Conservation (phyloP, 2,797 vertebrate genomes). For the Darevskia mixta region DNA sequence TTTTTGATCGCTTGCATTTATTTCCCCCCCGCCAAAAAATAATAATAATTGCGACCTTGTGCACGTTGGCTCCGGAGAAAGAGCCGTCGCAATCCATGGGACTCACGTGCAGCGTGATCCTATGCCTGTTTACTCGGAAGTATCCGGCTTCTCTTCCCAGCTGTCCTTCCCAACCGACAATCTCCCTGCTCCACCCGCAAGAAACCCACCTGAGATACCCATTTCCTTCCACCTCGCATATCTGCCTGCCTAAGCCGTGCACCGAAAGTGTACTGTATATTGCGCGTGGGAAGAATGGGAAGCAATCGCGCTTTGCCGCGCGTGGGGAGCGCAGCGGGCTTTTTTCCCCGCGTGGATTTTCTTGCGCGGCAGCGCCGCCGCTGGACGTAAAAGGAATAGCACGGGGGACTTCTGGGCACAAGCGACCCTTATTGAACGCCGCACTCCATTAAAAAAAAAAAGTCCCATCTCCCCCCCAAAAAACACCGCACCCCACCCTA, state of each 20-base stretch:
- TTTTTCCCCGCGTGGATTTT: not conserved
- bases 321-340: not conserved
- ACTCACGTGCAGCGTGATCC: not conserved
- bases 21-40: not conserved
- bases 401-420: not conserved
- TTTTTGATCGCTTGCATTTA: not conserved
- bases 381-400: not conserved
- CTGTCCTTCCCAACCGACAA: no score
- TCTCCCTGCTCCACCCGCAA: not conserved
- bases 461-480: not conserved
- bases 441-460: no score
- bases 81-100: not conserved
- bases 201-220: not conserved
- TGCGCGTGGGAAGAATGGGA: not conserved
- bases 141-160: not conserved
- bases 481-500: no score
- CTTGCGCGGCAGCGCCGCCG: constrained; percentile 22
- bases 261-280: no score
- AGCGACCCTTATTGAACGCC: no score
- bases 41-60: not conserved
- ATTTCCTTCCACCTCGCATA: no score
- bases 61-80: not conserved
- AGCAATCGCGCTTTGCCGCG: no score
- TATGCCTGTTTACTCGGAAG: not conserved
- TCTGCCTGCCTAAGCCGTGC: not conserved